These are phyloP conservation scores for Pachycephus smyrnensis DNA, from an alignment of 2,888 invertebrate genomes.

Conservation along the genomic window DNA sequence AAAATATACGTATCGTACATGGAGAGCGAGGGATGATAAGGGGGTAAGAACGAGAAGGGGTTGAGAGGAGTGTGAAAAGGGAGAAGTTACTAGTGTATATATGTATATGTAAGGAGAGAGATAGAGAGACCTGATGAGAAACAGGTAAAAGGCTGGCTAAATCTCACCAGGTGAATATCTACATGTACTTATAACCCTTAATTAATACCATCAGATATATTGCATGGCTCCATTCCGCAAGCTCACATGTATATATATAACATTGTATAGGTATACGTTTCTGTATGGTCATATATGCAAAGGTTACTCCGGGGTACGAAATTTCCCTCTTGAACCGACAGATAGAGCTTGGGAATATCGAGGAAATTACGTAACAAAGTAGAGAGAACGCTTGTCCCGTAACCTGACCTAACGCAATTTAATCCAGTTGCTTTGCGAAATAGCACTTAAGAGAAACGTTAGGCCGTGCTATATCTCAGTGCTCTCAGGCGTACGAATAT, in stretches of 20 bases:
- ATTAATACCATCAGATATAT: constrained; percentile 28
- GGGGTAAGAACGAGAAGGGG: constrained; percentile 17
- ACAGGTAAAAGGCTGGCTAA: constrained; percentile 37
- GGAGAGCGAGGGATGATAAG: constrained; percentile 22
- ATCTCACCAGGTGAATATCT: constrained; percentile 19
- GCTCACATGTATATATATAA: not conserved
- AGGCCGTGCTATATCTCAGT: not conserved
- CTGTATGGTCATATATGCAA: not conserved
- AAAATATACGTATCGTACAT: constrained; percentile 16
- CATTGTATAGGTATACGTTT: not conserved
- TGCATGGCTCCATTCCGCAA: not conserved
- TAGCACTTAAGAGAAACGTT: not conserved
- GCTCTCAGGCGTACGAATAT: not conserved
- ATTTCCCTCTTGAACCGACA: constrained; percentile 1
- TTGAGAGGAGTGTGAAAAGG: constrained; percentile 3
- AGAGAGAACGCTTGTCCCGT: constrained; percentile 5
- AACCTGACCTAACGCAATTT: constrained; percentile 13
- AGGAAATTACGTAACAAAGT: constrained; percentile 8
- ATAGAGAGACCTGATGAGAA: constrained; percentile 10
- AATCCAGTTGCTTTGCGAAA: constrained; percentile 8
- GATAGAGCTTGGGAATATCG: constrained; percentile 4
- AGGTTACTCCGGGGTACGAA: not conserved
- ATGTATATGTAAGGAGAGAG: not conserved
- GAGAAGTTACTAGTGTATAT: not conserved
- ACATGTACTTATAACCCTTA: constrained; percentile 34